Evolutionary conservation across 2,888 invertebrate species (phyloP), one percentile per base, ranked within the genome.

Genomic region (Cylindroiulus punctatus): DNA sequence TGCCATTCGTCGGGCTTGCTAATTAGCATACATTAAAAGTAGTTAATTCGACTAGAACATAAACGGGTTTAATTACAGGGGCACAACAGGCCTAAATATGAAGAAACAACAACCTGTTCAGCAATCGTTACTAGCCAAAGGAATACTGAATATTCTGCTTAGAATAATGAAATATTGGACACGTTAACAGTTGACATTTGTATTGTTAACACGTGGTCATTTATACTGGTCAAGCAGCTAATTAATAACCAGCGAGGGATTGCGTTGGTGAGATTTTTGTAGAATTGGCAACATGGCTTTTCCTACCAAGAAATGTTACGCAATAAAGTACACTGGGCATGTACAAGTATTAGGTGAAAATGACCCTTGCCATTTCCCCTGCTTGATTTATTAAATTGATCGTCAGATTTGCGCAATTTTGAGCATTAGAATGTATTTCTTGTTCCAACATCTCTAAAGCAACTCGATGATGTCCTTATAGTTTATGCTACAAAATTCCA

Each of bases 41-140:
- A 57, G 57, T 57, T 57, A 57, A 57, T 57, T 57, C 57, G 3
- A n/a, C 19, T n/a, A n/a, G 57, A 4, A 36, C 36, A 36, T 36
- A 57, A 57, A 57, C 57, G n/a, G 57, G 57, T 57, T 57, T 57
- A 57, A 57, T 57, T 57, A 57, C 57, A 57, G 57, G n/a, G n/a
- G 57, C 57, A n/a, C 19, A n/a, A 57, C n/a, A 57, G n/a, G 57
- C 57, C 57, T 57, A 57, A 57, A 19, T 57, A n/a, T n/a, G n/a
- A 19, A 57, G 8, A 57, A 57, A n/a, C 57, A 57, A 57, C n/a
- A n/a, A 57, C 57, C 57, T n/a, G 19, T 57, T 57, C n/a, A 57
- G n/a, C n/a, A n/a, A 57, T 57, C 7, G 57, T 57, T 57, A 8
- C 57, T 57, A 7, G 57, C 57, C 57, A n/a, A 36, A 36, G 4